Evolutionary conservation across 2,888 invertebrate genomes (phyloP).

Genomic region (Agriopis leucophaearia): DNA sequence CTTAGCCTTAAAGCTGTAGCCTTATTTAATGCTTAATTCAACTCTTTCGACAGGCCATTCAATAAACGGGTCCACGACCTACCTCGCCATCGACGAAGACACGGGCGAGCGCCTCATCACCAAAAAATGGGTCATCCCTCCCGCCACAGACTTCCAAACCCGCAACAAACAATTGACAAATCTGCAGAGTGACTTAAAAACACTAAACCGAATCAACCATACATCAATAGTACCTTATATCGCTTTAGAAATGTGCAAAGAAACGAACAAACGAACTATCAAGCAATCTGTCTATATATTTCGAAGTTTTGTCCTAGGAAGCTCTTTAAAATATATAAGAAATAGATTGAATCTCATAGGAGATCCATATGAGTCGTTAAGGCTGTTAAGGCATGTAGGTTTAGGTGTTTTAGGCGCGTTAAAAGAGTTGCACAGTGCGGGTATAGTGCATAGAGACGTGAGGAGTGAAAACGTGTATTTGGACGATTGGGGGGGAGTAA

Average conservation of each 20-base stretch:
- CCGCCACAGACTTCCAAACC: constrained; percentile 72
- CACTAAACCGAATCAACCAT: constrained; percentile 90
- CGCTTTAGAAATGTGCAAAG: constrained; percentile 89
- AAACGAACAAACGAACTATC: constrained; percentile 71
- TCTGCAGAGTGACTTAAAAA: constrained; percentile 92
- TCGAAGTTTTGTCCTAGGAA: constrained; percentile 88
- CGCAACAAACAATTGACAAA: constrained; percentile 87
- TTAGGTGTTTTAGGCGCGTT: constrained; percentile 91
- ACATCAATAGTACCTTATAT: constrained; percentile 91
- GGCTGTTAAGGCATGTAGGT: constrained; percentile 88
- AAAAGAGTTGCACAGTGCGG: constrained; percentile 92
- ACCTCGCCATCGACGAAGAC: constrained; percentile 91
- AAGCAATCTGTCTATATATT: constrained; percentile 88
- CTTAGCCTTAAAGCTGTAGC: too few species aligned
- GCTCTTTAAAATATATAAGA: constrained; percentile 66
- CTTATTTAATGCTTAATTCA: not conserved
- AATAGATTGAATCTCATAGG: constrained; percentile 58
- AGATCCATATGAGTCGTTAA: constrained; percentile 68
- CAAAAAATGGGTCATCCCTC: constrained; percentile 90
- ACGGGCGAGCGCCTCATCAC: constrained; percentile 90
- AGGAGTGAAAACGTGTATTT: constrained; percentile 91
- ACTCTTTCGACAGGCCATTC: constrained; percentile 87
- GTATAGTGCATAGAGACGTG: constrained; percentile 94
- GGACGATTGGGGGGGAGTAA: constrained; percentile 87
- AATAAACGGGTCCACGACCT: constrained; percentile 90